phyloP scores from a whole-genome alignment of 2,797 vertebrate species.

The Hydrocynus forskahlii region DNA sequence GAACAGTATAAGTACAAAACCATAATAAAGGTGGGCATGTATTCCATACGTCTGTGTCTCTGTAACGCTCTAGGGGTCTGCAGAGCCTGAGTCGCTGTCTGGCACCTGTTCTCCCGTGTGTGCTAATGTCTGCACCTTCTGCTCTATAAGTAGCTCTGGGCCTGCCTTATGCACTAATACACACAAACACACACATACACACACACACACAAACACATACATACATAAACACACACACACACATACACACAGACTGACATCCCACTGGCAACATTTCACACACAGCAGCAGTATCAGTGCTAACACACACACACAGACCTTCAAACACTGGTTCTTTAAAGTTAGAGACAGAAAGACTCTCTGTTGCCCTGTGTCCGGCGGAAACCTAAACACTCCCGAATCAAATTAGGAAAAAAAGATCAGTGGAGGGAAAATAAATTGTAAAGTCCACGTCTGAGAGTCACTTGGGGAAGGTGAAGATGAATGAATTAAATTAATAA shows the following conservation, averaged over 20 bases:
- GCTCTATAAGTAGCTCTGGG: not conserved
- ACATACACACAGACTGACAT: constrained; percentile 17
- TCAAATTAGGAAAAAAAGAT: constrained; percentile 1
- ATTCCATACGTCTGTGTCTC: not conserved
- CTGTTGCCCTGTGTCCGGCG: constrained; percentile 21
- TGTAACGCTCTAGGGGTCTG: not conserved
- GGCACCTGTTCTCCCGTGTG: constrained; percentile 11
- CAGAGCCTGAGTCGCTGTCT: constrained; percentile 9
- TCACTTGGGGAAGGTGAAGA: constrained; percentile 25
- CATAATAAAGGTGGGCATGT: not conserved
- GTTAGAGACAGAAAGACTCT: constrained; percentile 25
- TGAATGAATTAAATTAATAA: too few relatives aligned
- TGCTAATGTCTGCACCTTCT: constrained; percentile 19
- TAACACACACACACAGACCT: constrained; percentile 27
- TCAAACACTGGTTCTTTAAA: constrained; percentile 37
- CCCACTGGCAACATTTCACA: constrained; percentile 13
- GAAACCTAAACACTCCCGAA: constrained; percentile 29
- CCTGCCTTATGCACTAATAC: not conserved
- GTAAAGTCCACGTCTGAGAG: constrained; percentile 36
- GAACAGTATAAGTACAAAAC: not conserved
- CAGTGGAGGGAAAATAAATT: constrained; percentile 43
- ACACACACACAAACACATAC: not conserved
- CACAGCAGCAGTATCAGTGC: constrained; percentile 20
- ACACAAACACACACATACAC: not conserved
- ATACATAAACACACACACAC: constrained; percentile 11